Conservation (phyloP, 37 sponge, comb jelly and placozoan species). For the Lycopodina hypogea region DNA sequence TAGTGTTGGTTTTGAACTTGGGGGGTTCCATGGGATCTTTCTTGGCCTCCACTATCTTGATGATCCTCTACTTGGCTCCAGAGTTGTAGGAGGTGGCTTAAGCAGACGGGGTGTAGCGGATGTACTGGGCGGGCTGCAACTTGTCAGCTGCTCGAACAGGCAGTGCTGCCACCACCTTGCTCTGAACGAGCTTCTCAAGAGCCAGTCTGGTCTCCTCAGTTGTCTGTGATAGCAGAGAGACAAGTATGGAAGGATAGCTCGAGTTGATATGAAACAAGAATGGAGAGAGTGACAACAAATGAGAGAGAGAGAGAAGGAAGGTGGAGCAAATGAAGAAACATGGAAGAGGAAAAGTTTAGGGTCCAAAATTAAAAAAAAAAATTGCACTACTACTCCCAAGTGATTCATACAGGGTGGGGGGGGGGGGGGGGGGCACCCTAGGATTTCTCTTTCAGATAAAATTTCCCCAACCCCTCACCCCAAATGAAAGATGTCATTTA, state of each 20-base stretch:
- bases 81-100: conserved; percentile 88
- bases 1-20: conserved; percentile 89
- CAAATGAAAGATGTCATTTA: too few relatives aligned
- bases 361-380: background rate
- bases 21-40: conserved; percentile 96
- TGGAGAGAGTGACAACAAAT: background rate
- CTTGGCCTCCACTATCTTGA: conserved; percentile 97
- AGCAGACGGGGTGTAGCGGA: conserved; percentile 95
- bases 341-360: background rate
- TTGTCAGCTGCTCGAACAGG: conserved; percentile 90
- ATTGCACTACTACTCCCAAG: background rate
- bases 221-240: conserved; percentile 63
- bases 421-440: too few relatives aligned
- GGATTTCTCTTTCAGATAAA: too few relatives aligned
- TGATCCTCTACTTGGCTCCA: conserved; percentile 95
- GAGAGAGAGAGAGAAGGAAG: background rate
- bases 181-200: conserved; percentile 87
- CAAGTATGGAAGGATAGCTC: too few relatives aligned
- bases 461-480: too few relatives aligned
- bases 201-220: conserved; percentile 94
- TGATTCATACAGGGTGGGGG: background rate
- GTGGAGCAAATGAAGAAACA: background rate
- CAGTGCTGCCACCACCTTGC: conserved; percentile 92
- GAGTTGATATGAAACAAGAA: background rate
- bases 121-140: conserved; percentile 87